Evolutionary conservation across 2,113 vertebrate genomes (phyloP).

Genomic region (Ceyx melanurus): DNA sequence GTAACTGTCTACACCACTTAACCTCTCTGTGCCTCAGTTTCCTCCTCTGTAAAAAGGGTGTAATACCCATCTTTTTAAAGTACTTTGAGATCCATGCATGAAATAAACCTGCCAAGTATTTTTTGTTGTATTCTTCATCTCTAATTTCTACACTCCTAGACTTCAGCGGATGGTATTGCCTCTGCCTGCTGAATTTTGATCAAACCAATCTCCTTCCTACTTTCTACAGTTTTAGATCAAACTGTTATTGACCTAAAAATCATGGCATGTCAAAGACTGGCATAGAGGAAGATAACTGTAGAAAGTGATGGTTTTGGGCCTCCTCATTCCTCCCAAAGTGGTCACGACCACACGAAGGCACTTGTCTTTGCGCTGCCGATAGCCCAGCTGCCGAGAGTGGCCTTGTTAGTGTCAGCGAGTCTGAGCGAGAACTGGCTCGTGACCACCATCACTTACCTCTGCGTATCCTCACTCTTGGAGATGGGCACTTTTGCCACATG

Average conservation of each 20-base stretch:
- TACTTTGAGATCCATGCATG: constrained; percentile 60
- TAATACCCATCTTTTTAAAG: constrained; percentile 65
- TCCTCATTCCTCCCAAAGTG: constrained; percentile 38
- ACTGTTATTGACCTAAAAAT: constrained; percentile 15
- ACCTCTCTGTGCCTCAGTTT: constrained; percentile 72
- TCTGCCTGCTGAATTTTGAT: constrained; percentile 31
- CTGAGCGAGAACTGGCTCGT: constrained; percentile 54
- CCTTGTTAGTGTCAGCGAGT: constrained; percentile 16
- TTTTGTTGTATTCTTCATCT: constrained; percentile 62
- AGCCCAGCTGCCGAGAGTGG: constrained; percentile 35
- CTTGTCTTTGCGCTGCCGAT: constrained; percentile 3
- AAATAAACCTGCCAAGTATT: constrained; percentile 53
- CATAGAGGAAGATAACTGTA: constrained; percentile 36
- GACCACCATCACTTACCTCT: constrained; percentile 44
- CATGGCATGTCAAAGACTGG: neutral
- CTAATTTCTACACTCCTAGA: constrained; percentile 70
- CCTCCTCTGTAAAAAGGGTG: constrained; percentile 69
- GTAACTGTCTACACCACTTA: constrained; percentile 67
- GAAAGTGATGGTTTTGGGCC: neutral
- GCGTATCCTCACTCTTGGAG: constrained; percentile 57
- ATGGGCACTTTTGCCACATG: constrained; percentile 37
- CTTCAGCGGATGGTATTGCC: constrained; percentile 52
- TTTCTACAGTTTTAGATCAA: constrained; percentile 23
- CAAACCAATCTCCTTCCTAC: constrained; percentile 20
- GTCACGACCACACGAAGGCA: neutral